A percentile compares a stretch with the other conserved stretches of the same genome.
Evolutionary conservation across 2,797 vertebrate species (phyloP).

Genomic region (Synaphobranchus kaupii): DNA sequence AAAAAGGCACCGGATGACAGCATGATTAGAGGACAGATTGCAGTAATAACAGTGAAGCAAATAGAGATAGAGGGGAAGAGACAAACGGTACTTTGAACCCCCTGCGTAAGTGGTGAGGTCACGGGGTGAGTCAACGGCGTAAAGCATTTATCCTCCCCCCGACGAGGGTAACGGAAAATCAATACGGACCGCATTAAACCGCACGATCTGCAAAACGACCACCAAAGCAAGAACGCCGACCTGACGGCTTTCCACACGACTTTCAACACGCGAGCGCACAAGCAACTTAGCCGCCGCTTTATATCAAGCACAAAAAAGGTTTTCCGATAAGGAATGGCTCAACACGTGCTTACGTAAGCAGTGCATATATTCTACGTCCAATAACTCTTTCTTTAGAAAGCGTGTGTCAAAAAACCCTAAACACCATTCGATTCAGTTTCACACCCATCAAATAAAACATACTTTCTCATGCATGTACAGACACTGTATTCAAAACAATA

Average conservation of each 20-base stretch:
- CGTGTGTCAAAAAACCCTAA: background rate
- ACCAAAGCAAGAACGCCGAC: background rate
- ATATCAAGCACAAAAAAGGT: background rate
- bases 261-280: background rate
- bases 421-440: background rate
- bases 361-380: background rate
- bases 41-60: slow-evolving; percentile 36
- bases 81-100: slow-evolving; percentile 39
- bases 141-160: slow-evolving; percentile 20
- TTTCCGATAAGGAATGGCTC: background rate
- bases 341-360: background rate
- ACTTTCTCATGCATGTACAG: no score
- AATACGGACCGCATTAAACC: background rate
- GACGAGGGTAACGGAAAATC: background rate
- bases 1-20: slow-evolving; percentile 34
- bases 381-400: background rate
- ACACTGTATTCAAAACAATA: background rate
- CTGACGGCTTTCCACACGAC: background rate
- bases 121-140: slow-evolving; percentile 37
- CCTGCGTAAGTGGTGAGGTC: slow-evolving; percentile 34
- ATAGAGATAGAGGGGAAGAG: slow-evolving; percentile 17
- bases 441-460: background rate
- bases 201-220: background rate
- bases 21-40: slow-evolving; percentile 41
- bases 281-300: background rate